Percentiles rank a stretch among this genome's conserved stretches.
Evolutionary conservation across 2,113 vertebrate species (phyloP).

Genomic region (Apeltes quadracus): DNA sequence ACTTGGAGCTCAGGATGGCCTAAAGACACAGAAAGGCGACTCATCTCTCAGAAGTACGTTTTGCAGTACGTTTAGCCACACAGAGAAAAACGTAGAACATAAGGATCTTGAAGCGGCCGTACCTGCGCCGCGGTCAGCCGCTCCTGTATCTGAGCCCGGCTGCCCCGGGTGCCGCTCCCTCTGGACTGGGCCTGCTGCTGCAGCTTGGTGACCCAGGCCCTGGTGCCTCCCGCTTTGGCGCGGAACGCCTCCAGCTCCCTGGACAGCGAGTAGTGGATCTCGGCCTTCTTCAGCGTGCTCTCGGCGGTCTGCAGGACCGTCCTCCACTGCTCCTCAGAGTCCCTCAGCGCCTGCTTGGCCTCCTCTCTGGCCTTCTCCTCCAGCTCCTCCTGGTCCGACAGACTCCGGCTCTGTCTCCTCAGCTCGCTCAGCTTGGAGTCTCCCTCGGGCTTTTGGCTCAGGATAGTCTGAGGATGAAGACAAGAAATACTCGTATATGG

Average conservation of each 20-base stretch:
- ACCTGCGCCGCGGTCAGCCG: slow-evolving; percentile 66
- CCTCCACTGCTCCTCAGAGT: slow-evolving; percentile 66
- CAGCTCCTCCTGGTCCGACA: slow-evolving; percentile 60
- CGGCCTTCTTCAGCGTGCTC: slow-evolving; percentile 51
- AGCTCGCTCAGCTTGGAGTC: slow-evolving; percentile 67
- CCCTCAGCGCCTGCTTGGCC: slow-evolving; percentile 36
- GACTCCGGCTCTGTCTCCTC: slow-evolving; percentile 52
- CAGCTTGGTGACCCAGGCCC: slow-evolving; percentile 63
- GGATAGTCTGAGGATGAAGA: slow-evolving; percentile 54
- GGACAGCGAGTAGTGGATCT: slow-evolving; percentile 66
- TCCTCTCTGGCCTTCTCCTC: slow-evolving; percentile 35
- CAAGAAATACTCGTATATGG: no score
- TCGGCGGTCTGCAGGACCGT: slow-evolving; percentile 54
- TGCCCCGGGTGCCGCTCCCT: slow-evolving; percentile 55
- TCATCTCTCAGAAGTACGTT: no score
- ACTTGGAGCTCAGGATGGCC: slow-evolving; percentile 62
- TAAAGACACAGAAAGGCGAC: slow-evolving; percentile 29
- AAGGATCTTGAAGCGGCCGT: not conserved
- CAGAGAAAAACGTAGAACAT: no score
- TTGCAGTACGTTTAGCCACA: not conserved
- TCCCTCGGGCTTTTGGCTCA: slow-evolving; percentile 73
- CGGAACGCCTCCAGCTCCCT: slow-evolving; percentile 68
- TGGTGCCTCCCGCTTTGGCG: slow-evolving; percentile 37
- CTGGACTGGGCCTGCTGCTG: slow-evolving; percentile 51
- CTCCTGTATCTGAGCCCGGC: slow-evolving; percentile 63